These are phyloP conservation scores for human DNA, from an alignment of 2,113 vertebrate genomes.

Conservation along the genomic window DNA sequence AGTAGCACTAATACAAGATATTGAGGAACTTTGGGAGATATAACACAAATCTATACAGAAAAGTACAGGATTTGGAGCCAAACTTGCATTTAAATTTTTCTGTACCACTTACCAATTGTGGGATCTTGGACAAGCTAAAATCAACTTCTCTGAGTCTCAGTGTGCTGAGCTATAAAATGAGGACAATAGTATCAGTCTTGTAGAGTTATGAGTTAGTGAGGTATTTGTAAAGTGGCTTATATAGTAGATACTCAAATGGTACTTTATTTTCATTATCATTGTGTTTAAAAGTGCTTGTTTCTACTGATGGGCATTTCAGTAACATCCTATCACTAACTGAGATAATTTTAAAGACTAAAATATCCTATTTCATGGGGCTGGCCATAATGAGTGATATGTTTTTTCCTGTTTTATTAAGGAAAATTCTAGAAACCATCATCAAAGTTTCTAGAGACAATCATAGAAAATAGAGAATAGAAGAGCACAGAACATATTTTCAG, in stretches of 20 bases:
- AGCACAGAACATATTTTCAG: background rate
- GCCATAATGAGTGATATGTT: background rate
- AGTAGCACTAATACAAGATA: background rate
- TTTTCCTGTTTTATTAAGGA: conserved; percentile 33
- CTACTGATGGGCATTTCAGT: background rate
- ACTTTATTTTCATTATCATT: background rate
- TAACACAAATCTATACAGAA: background rate
- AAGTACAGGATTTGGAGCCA: background rate
- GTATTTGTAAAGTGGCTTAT: background rate
- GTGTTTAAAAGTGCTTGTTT: conserved; percentile 1
- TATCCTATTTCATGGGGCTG: conserved; percentile 1
- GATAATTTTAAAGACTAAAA: conserved; percentile 12
- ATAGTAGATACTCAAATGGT: background rate
- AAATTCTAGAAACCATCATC: background rate
- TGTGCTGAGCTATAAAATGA: background rate
- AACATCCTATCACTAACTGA: background rate
- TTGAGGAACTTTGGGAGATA: background rate
- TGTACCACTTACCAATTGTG: background rate
- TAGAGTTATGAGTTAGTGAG: conserved; percentile 13
- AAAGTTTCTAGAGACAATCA: conserved; percentile 10
- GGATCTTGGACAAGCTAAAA: background rate
- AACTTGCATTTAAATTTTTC: background rate
- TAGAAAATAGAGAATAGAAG: background rate
- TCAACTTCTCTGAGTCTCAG: background rate
- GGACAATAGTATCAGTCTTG: background rate